A percentile compares a stretch with the other conserved stretches of the same genome.
Conservation (phyloP, 2,113 vertebrate species). For the Poecilia latipinna region DNA sequence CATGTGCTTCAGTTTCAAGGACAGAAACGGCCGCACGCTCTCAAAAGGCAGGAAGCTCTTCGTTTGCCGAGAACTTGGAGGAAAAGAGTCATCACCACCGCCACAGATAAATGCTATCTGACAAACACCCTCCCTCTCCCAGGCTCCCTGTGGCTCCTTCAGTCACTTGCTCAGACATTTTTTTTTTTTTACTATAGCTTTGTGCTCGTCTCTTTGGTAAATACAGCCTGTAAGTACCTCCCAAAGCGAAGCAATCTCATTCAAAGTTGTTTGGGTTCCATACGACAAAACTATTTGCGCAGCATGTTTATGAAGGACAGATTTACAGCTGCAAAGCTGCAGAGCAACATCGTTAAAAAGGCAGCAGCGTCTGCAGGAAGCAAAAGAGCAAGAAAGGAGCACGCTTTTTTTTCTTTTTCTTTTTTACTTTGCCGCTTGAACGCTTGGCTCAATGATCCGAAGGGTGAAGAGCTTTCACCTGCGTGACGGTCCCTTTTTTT, state of each 20-base stretch:
- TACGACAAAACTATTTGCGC: slow-evolving; percentile 7
- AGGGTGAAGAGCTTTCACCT: slow-evolving; percentile 64
- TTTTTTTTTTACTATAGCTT: neutral
- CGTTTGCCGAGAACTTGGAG: slow-evolving; percentile 66
- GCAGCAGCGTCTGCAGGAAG: slow-evolving; percentile 7
- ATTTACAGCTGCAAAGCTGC: slow-evolving; percentile 17
- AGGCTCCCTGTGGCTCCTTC: slow-evolving; percentile 49
- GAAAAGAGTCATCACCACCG: slow-evolving; percentile 75
- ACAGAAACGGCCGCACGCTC: slow-evolving; percentile 56
- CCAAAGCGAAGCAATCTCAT: slow-evolving; percentile 21
- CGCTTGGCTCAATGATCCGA: slow-evolving; percentile 58
- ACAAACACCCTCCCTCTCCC: slow-evolving; percentile 56
- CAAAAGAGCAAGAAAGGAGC: slow-evolving; percentile 27
- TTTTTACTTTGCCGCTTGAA: slow-evolving; percentile 64
- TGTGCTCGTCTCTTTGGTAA: slow-evolving; percentile 26
- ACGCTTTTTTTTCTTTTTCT: slow-evolving; percentile 42
- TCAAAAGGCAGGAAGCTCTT: slow-evolving; percentile 70
- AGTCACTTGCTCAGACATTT: slow-evolving; percentile 30
- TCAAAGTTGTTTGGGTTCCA: slow-evolving; percentile 13
- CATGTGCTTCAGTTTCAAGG: slow-evolving; percentile 55
- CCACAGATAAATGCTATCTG: slow-evolving; percentile 70
- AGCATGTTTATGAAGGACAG: neutral
- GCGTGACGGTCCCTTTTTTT: slow-evolving; percentile 51
- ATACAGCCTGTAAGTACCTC: slow-evolving; percentile 19
- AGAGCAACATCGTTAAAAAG: slow-evolving; percentile 25